phyloP scores from a whole-genome alignment of 2,888 invertebrate genomes.

The Acronicta aceris region DNA sequence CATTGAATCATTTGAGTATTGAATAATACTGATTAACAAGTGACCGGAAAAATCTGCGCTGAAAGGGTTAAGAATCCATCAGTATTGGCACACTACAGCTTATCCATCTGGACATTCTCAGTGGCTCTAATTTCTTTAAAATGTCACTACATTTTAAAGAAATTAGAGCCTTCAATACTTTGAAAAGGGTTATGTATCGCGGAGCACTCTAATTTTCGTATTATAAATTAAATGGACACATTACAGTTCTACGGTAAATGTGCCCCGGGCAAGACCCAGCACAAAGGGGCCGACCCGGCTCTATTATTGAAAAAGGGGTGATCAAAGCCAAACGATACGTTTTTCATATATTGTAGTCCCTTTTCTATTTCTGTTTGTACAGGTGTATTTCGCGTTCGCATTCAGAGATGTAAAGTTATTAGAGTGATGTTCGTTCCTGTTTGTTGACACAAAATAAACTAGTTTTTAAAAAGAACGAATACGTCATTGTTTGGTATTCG shows the following conservation, averaged over 20 bases:
- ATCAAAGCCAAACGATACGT: conserved; percentile 85
- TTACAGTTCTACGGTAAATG: conserved; percentile 65
- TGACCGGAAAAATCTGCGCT: conserved; percentile 15
- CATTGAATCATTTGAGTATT: conserved; percentile 3
- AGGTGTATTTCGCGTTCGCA: conserved; percentile 67
- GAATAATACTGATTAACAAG: conserved; percentile 13
- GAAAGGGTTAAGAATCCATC: conserved; percentile 54
- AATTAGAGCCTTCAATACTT: conserved; percentile 61
- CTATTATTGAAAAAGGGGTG: conserved; percentile 87
- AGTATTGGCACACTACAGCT: conserved; percentile 29
- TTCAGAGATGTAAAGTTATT: conserved; percentile 70
- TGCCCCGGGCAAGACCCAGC: conserved; percentile 70
- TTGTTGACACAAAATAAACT: conserved; percentile 46
- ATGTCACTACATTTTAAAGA: conserved; percentile 58
- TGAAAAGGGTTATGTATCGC: conserved; percentile 64
- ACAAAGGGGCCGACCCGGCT: conserved; percentile 76
- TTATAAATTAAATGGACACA: conserved; percentile 83
- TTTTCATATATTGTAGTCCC: conserved; percentile 78
- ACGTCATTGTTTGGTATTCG: conserved; percentile 34
- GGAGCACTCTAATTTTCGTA: conserved; percentile 66
- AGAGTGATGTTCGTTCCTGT: conserved; percentile 56
- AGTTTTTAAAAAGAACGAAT: conserved; percentile 27
- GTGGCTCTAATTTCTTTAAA: too few relatives aligned
- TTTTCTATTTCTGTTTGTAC: conserved; percentile 78
- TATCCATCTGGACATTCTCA: conserved; percentile 52